Evolutionary conservation across 2,113 vertebrate genomes (phyloP).

Genomic region (Pelusios castaneus): DNA sequence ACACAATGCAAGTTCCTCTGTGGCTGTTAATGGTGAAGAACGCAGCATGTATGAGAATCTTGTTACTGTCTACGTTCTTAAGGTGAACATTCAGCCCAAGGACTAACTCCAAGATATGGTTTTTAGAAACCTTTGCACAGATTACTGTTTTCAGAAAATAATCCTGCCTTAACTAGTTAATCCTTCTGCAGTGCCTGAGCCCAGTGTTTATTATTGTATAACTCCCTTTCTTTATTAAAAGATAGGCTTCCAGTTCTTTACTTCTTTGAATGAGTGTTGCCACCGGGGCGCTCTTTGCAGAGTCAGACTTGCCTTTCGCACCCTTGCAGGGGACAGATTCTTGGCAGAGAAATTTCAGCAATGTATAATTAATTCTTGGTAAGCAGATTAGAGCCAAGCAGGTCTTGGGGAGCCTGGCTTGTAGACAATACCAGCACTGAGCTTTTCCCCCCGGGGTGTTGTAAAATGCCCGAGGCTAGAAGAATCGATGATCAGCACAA

Average conservation of each 20-base stretch:
- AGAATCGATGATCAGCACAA: background rate
- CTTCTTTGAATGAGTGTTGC: background rate
- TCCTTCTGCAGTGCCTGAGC: slow-evolving; percentile 33
- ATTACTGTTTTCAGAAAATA: slow-evolving; percentile 59
- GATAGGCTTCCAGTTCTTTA: slow-evolving; percentile 19
- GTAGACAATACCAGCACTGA: rapidly evolving
- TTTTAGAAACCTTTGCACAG: slow-evolving; percentile 11
- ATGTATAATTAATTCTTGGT: slow-evolving; percentile 63
- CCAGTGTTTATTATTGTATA: background rate
- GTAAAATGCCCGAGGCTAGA: rapidly evolving
- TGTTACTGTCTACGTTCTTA: background rate
- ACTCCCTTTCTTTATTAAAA: slow-evolving; percentile 24
- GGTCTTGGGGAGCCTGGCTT: background rate
- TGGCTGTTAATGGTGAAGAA: background rate
- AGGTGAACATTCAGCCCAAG: slow-evolving; percentile 33
- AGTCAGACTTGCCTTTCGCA: slow-evolving; percentile 51
- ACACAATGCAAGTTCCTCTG: background rate
- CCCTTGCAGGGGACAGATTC: slow-evolving; percentile 16
- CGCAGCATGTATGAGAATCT: background rate
- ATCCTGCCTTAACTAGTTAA: slow-evolving; percentile 55
- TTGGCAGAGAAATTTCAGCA: slow-evolving; percentile 66
- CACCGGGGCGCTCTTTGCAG: background rate
- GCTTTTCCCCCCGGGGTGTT: background rate
- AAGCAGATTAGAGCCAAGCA: slow-evolving; percentile 10
- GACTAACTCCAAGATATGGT: background rate